Conservation (phyloP, 2,888 invertebrate species). For the Sacculina carcini region DNA sequence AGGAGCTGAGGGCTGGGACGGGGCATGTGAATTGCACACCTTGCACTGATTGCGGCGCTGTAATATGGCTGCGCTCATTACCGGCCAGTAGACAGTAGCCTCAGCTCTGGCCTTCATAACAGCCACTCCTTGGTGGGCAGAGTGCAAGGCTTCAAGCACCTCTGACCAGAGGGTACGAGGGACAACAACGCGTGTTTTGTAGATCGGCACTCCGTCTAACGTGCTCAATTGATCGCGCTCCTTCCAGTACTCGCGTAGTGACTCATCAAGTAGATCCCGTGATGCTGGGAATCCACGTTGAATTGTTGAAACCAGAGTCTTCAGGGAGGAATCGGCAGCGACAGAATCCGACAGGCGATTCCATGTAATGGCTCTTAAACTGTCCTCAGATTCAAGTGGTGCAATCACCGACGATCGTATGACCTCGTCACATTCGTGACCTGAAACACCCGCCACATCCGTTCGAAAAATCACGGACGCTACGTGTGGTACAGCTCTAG, state of each 20-base stretch:
- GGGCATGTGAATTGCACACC: constrained; percentile 4
- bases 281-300: constrained; percentile 2
- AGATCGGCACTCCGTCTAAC: constrained; percentile 1
- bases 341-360: neutral
- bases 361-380: constrained; percentile 6
- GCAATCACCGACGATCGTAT: too few relatives aligned
- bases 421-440: too few relatives aligned
- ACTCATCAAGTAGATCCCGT: neutral
- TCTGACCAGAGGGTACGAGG: constrained; percentile 1
- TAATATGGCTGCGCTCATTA: constrained; percentile 2
- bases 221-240: neutral
- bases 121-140: constrained; percentile 6
- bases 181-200: constrained; percentile 4
- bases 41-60: neutral
- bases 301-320: neutral
- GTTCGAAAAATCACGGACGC: too few relatives aligned
- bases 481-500: neutral
- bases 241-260: constrained; percentile 2
- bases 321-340: neutral
- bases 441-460: too few relatives aligned
- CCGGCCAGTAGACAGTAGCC: constrained; percentile 5
- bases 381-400: too few relatives aligned
- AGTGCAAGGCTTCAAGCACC: constrained; percentile 5
- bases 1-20: constrained; percentile 6
- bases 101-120: neutral